These are phyloP conservation scores for Petromus typicus DNA, from an alignment of 2,113 vertebrate genomes.

Conservation along the genomic window DNA sequence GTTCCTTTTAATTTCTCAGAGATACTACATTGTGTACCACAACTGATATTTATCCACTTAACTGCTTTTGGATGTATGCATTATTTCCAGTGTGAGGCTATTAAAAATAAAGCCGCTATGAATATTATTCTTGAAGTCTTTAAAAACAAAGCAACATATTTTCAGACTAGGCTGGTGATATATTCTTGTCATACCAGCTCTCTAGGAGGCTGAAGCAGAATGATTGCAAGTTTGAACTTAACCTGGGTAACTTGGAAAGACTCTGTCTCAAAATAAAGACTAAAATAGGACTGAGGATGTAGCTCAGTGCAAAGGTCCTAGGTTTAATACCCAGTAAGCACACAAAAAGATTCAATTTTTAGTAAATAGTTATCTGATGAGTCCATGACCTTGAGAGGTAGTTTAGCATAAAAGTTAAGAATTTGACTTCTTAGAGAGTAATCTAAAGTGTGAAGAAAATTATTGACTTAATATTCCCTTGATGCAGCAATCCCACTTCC, in stretches of 20 bases:
- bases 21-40: background rate
- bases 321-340: background rate
- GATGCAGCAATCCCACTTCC: background rate
- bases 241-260: background rate
- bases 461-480: background rate
- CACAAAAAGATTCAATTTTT: background rate
- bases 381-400: background rate
- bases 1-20: background rate
- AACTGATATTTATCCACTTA: background rate
- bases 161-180: background rate
- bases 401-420: background rate
- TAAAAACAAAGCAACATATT: background rate
- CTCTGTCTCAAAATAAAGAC: background rate
- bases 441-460: background rate
- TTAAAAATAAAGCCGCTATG: background rate
- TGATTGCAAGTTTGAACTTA: background rate
- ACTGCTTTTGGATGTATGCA: background rate
- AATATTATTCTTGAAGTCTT: background rate
- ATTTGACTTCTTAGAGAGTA: background rate
- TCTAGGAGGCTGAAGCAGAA: background rate
- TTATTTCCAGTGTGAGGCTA: background rate
- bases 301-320: background rate
- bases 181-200: background rate
- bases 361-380: background rate
- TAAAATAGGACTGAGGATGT: background rate